phyloP scores from a whole-genome alignment of 2,888 invertebrate genomes.

The Trichogramma dendrolimi region DNA sequence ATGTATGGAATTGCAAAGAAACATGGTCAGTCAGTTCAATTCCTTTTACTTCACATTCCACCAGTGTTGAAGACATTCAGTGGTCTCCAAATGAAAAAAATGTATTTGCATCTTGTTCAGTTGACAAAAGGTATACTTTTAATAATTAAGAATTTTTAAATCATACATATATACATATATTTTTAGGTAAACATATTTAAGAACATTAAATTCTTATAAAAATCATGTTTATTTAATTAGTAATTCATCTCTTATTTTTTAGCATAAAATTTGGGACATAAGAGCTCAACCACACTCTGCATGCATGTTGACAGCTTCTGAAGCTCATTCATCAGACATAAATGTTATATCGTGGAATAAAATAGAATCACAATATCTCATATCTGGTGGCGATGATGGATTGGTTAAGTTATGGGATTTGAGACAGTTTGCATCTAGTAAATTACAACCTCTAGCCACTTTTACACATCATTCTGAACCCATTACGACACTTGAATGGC shows the following conservation, averaged over 20 bases:
- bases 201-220: not conserved
- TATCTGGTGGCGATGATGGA: slow-evolving; percentile 90
- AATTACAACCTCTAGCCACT: slow-evolving; percentile 73
- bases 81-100: slow-evolving; percentile 96
- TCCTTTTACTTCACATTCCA: slow-evolving; percentile 79
- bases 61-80: slow-evolving; percentile 96
- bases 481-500: slow-evolving; percentile 96
- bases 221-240: not conserved
- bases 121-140: slow-evolving; percentile 65
- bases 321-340: slow-evolving; percentile 87
- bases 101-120: slow-evolving; percentile 84
- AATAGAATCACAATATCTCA: slow-evolving; percentile 64
- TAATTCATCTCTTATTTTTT: slow-evolving; percentile 1
- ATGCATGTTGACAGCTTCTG: slow-evolving; percentile 81
- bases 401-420: slow-evolving; percentile 93
- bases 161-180: slow-evolving; percentile 1
- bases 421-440: slow-evolving; percentile 71
- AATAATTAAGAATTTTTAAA: not conserved
- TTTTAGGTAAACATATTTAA: slow-evolving; percentile 1
- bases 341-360: slow-evolving; percentile 98
- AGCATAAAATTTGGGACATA: slow-evolving; percentile 92
- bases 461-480: slow-evolving; percentile 94
- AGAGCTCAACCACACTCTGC: slow-evolving; percentile 81
- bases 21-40: slow-evolving; percentile 90
- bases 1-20: slow-evolving; percentile 82